Evolutionary conservation across 2,113 vertebrate genomes (phyloP), one percentile per base, ranked within the genome.

Genomic region (Salminus brasiliensis): DNA sequence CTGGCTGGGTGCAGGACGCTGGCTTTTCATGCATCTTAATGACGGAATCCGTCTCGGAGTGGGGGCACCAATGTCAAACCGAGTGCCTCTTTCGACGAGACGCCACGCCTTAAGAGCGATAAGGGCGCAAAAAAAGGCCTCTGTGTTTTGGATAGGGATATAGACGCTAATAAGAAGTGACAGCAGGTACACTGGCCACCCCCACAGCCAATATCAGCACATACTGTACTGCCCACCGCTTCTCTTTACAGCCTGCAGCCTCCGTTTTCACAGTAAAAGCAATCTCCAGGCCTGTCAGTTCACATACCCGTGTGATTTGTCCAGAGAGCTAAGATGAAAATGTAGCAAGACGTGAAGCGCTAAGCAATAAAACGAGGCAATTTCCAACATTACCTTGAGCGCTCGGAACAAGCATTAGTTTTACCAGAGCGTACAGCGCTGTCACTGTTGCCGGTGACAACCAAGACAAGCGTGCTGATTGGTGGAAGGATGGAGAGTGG

Each of bases 401-500:
- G 89, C 91, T 92, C 92, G 93, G 93, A 87, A 82, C 81, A 83
- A 88, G 82, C 81, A 25, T 77, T 84, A 80, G 93, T 96, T 94
- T 97, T 96, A 96, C 95, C 96, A 95, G 93, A 90, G 95, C 91
- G 92, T 93, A 92, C 94, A 94, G 93, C 85, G 92, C 95, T 95
- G 93, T 95, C 94, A 92, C 88, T 86, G 93, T 93, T 95, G 94
- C 92, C 94, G 93, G 76, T 92, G 94, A 95, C 94, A 97, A 96
- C 96, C 89, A 87, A 97, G 93, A 95, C 94, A 94, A 95, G 94
- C 92, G 88, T 92, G 94, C 90, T 96, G 96, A 95, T 86, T 96
- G 95, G 95, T 93, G 94, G 95, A 93, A 93, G 93, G 95, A 95
- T 94, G 92, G 94, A 94, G 92, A 94, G 95, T 96, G 93, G 94